Percentiles rank a stretch among this genome's conserved stretches.
These are phyloP conservation scores for Meloidogyne floridensis DNA, from an alignment of 1,140 invertebrate species.

Conservation along the genomic window DNA sequence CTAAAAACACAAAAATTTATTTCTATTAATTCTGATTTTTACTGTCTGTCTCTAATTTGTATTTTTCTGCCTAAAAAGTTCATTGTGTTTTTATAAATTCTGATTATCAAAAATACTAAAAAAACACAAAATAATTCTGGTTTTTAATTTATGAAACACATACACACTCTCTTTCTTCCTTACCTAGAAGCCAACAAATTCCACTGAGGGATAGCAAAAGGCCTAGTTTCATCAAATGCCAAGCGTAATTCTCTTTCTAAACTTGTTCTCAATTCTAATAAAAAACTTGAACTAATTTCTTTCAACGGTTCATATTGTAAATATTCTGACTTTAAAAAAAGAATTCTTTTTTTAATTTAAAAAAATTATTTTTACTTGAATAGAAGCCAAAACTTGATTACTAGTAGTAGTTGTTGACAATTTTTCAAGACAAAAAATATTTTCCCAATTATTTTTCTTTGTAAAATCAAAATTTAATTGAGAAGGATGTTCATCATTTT, in stretches of 20 bases:
- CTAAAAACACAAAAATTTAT: too few relatives aligned
- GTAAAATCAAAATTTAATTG: conserved; percentile 48
- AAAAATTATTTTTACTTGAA: conserved; percentile 26
- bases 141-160: too few relatives aligned
- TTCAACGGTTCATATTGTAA: conserved; percentile 27
- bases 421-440: conserved; percentile 15
- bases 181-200: conserved; percentile 57
- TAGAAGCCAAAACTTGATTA: conserved; percentile 2
- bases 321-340: conserved; percentile 18
- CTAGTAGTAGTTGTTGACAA: not conserved
- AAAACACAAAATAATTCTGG: too few relatives aligned
- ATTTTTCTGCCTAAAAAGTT: too few relatives aligned
- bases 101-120: too few relatives aligned
- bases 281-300: conserved; percentile 37
- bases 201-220: conserved; percentile 54
- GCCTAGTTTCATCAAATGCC: conserved; percentile 45
- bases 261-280: conserved; percentile 47
- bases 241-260: conserved; percentile 54
- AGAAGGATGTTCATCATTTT: conserved; percentile 40
- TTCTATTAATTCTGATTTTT: too few relatives aligned
- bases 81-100: too few relatives aligned
- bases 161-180: not conserved
- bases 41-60: too few relatives aligned
- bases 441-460: conserved; percentile 41
- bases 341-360: conserved; percentile 14